A percentile compares a stretch with the other conserved stretches of the same genome.
These are phyloP conservation scores for Apolygus lucorum DNA, from an alignment of 1,140 invertebrate genomes.

Conservation along the genomic window DNA sequence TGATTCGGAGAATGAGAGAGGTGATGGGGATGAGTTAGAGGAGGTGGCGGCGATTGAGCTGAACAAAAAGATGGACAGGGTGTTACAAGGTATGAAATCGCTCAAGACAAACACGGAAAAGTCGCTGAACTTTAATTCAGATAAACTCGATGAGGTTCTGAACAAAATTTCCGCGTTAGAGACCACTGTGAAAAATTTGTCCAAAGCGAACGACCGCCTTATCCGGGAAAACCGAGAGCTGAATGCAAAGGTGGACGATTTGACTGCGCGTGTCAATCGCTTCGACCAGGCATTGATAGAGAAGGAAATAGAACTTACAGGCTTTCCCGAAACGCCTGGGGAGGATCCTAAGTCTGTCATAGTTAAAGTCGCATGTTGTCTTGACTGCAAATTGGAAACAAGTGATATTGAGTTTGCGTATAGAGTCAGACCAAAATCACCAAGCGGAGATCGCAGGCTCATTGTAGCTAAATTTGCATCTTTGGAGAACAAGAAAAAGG, in stretches of 20 bases:
- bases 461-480: background rate
- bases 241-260: slow-evolving; percentile 1
- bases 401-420: slow-evolving; percentile 5
- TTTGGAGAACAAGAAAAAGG: background rate
- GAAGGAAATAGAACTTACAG: background rate
- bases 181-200: background rate
- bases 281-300: slow-evolving; percentile 3
- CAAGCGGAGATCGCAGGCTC: background rate
- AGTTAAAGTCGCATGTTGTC: background rate
- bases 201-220: slow-evolving; percentile 3
- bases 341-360: background rate
- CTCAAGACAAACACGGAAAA: background rate
- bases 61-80: background rate
- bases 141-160: slow-evolving; percentile 3
- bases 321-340: background rate
- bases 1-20: background rate
- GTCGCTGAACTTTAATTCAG: background rate
- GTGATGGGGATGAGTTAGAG: background rate
- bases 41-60: background rate
- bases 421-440: slow-evolving; percentile 6
- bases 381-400: background rate
- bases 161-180: background rate
- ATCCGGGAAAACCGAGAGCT: slow-evolving; percentile 8
- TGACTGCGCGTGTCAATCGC: background rate
- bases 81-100: background rate